Evolutionary conservation across 2,797 vertebrate species (phyloP), one percentile per base, ranked within the genome.

Genomic region (Todus mexicanus): DNA sequence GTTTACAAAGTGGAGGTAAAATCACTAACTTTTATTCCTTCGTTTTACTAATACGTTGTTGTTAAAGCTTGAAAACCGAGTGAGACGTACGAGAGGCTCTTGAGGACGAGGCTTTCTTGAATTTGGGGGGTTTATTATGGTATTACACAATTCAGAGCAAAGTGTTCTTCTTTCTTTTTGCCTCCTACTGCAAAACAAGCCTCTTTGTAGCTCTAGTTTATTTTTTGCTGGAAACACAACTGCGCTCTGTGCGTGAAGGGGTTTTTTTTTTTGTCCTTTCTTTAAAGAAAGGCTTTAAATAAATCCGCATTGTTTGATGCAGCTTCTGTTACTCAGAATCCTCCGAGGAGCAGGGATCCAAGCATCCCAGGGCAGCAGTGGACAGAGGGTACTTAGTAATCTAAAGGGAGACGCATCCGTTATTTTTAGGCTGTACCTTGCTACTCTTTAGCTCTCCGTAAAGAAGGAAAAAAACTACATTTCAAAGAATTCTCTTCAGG

Each of bases 1-100:
- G 98, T 98, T 99, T 99, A 98, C 98, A 98, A 96, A 98, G 97
- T 96, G 99, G 99, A 98, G 99, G 99, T 99, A 98, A 95, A 86
- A 87, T n/a, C 38, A 20, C 71, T 17, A 31, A 33, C 11, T 68
- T 84, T 25, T 63, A n/a, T 72, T 26, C 45, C 29, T 56, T 94
- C 14, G 4, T 91, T n/a, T 80, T 57, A 12, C 37, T 42, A 25
- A 61, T 59, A 10, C 2, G 0, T 42, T n/a, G 7, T 10, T 81
- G 17, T 47, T 85, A 75, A 81, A 76, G 5, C 45, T 70, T 83
- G 63, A 42, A 74, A 87, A 51, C 6, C 5, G 10, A 27, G 53
- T n/a, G 42, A 0, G 47, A 1, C 23, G 6, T 45, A 21, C 26
- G 29, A 86, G 27, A 71, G 16, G 23, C 25, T 90, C 29, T 61